These are phyloP conservation scores for Harpalus rubripes DNA, from an alignment of 2,888 invertebrate genomes.

Conservation along the genomic window DNA sequence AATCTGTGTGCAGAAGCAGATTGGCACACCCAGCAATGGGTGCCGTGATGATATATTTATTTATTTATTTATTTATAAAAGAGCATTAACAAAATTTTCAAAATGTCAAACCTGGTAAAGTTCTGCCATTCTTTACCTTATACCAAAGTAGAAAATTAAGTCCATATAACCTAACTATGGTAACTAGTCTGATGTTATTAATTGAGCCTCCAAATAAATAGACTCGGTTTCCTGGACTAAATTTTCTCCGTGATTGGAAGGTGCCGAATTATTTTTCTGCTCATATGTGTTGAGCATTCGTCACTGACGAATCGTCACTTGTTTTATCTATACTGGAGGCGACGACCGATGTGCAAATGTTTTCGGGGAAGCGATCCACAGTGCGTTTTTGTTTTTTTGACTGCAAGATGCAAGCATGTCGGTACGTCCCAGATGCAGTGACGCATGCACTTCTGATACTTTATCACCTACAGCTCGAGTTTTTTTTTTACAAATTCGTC, in stretches of 20 bases:
- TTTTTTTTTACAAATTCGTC: slow-evolving; percentile 30
- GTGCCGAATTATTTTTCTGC: neutral
- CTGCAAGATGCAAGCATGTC: neutral
- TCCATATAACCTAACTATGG: too few relatives aligned
- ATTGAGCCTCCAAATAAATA: too few relatives aligned
- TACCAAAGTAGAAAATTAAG: too few relatives aligned
- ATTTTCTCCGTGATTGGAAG: neutral
- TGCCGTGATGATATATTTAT: too few relatives aligned
- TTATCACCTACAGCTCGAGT: slow-evolving; percentile 21
- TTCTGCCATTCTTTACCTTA: too few relatives aligned
- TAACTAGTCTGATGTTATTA: too few relatives aligned
- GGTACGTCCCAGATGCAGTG: slow-evolving; percentile 30
- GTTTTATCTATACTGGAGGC: slow-evolving; percentile 20
- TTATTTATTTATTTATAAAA: too few relatives aligned
- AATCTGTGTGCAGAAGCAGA: too few relatives aligned
- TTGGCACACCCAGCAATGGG: too few relatives aligned
- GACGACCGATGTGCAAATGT: slow-evolving; percentile 46
- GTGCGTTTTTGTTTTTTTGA: slow-evolving; percentile 9
- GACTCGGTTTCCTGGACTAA: too few relatives aligned
- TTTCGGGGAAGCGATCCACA: slow-evolving; percentile 29
- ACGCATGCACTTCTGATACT: slow-evolving; percentile 30
- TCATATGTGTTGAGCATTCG: slow-evolving; percentile 8
- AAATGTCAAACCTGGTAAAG: too few relatives aligned
- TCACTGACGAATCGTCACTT: slow-evolving; percentile 49
- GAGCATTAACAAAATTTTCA: too few relatives aligned